These are phyloP conservation scores for Acronicta psi DNA, from an alignment of 2,888 invertebrate species.

Conservation along the genomic window DNA sequence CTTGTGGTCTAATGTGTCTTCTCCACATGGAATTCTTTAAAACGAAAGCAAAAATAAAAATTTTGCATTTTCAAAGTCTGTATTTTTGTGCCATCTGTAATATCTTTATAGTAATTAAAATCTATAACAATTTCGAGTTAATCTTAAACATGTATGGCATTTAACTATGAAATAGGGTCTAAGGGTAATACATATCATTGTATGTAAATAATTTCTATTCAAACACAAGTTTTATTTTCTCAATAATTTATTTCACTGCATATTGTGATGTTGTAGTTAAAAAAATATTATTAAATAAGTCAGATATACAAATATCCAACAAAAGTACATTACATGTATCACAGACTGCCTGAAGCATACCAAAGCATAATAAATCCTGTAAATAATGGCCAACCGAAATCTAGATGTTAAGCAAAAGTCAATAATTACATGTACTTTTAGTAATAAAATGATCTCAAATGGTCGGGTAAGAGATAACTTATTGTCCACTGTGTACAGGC, in stretches of 20 bases:
- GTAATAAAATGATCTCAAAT: no score
- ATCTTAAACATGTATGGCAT: neutral
- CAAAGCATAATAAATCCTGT: slow-evolving; percentile 29
- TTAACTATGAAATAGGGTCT: neutral
- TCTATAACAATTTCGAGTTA: no score
- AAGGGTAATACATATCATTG: slow-evolving; percentile 1
- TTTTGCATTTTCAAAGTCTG: no score
- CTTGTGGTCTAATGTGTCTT: no score
- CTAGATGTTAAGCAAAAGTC: no score
- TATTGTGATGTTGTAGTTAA: neutral
- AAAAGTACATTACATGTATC: slow-evolving; percentile 27
- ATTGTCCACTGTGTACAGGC: slow-evolving; percentile 14
- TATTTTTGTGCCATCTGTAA: no score
- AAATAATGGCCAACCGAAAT: neutral
- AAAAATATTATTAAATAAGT: neutral
- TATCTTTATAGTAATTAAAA: no score
- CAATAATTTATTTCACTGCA: slow-evolving; percentile 31
- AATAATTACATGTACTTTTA: no score
- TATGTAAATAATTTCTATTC: slow-evolving; percentile 23
- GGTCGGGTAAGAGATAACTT: neutral
- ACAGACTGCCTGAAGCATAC: slow-evolving; percentile 38
- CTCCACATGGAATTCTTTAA: no score
- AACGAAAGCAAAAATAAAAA: no score
- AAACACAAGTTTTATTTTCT: slow-evolving; percentile 23
- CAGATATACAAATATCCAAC: slow-evolving; percentile 3